Base-by-base conservation (phyloP, 2,797 vertebrate species). In the Brachyrhaphis roseni region DNA sequence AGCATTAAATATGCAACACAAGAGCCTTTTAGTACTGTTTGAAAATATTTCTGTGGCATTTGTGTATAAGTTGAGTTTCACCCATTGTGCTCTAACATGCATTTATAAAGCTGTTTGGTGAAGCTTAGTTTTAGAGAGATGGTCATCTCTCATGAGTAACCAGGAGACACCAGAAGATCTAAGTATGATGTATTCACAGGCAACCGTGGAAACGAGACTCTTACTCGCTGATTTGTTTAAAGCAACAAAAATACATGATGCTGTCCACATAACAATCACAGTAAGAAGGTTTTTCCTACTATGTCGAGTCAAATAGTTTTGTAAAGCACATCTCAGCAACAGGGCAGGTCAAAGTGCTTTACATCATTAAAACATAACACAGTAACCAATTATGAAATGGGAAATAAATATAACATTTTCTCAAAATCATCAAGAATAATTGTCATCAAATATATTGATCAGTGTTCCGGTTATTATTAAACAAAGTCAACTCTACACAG, bases 1-100 rank as follows among this genome's bases (percentile, higher is more conserved):
- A 85, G 74, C 70, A 72, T 78, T 72, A 81, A 72, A 78, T 85
- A 88, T 75, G 78, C 79, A 73, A 64, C 57, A 70, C 43, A 64
- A 28, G 11, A 68, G 39, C 64, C 18, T 75, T 43, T 78, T 53
- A 18, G n/a, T 78, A n/a, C 72, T 3, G 71, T 76, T 78, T 46
- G n/a, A 77, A 46, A 55, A 34, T 46, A 31, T 41, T 64, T n/a
- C 13, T 78, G 20, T 64, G 62, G 64, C 75, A 55, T 70, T 76
- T 53, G 46, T 62, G 36, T 2, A 8, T 51, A 12, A 68, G 34
- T 41, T 68, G 20, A 68, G 36, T 26, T 68, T 68, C 36, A 68
- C 36, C 39, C 28, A 18, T 16, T 62, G 15, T 34, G 57, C 62
- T 31, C 16, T 18, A 36, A 18, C 16, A 4, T 34, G 15, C 31